Base-by-base conservation (phyloP, 2,888 invertebrate species). In the Encarsia formosa region DNA sequence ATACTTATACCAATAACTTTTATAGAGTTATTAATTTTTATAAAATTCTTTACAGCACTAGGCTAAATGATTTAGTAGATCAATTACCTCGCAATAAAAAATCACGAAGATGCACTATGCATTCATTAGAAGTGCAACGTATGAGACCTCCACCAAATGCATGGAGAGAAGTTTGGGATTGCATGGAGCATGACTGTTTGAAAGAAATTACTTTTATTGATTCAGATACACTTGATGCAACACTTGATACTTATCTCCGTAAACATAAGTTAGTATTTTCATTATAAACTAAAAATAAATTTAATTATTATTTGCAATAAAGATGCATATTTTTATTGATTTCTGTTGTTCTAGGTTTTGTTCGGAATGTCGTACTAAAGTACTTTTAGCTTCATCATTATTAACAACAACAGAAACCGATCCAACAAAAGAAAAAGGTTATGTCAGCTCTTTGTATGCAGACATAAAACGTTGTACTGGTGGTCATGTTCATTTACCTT, bases 361-460 rank as follows among this genome's bases (percentile, higher is more conserved):
- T 70, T 85, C 87, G 3, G 95, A 95, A 70, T 95, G 95, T 71
- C 87, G 92, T 63, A 89, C 91, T 59, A 95, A 94, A 81, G 93
- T 95, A 56, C 73, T 83, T 61, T 73, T 72, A 70, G 95, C 95
- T 48, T 94, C 91, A 75, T 86, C 87, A 65, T 80, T 95, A 63
- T 78, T 96, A 68, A 87, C 92, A 20, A 91, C 92, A 22, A 91
- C 87, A 71, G 90, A 90, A 66, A 82, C 83, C 38, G 90, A 91
- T 63, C 87, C 88, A 52, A 80, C 84, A 42, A 88, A 89, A 70
- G 94, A 94, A 71, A 92, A 91, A 69, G 93, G 92, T 37, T 95
- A 91, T 71, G 88, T 91, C 32, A 85, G 91, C 26, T 84, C 88
- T 54, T 77, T 95, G 56, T 95, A 94, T 70, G 84, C 87, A 26